Base-by-base conservation (phyloP, 2,797 vertebrate species). In the Pachyuromys duprasi region DNA sequence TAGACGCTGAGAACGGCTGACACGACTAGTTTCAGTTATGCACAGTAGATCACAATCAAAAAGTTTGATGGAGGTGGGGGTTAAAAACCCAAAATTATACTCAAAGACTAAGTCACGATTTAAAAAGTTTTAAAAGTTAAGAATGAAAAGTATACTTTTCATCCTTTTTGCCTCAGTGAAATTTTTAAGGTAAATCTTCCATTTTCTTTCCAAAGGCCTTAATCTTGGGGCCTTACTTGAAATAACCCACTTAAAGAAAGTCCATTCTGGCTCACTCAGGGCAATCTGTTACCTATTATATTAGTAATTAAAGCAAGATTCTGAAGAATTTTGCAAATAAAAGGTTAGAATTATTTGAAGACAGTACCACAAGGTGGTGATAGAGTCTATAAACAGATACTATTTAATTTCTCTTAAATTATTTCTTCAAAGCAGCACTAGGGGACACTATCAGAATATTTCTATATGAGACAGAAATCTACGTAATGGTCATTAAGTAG, bases 331-430 rank as follows among this genome's bases (percentile, higher is more conserved):
- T 96, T 96, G 63, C 78, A 92, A 95, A 67, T 79, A 89, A 94
- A 62, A 91, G 2, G 36, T 49, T 62, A 96, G 49, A 89, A 82
- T 94, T 95, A 90, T 80, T 65, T 89, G 45, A 76, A 24, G 60
- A 76, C 24, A 87, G 31, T 86, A 70, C 95, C 96, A 97, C 96
- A 95, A 97, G 96, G 94, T 96, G 96, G 96, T 96, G 96, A 55
- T 69, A 96, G 90, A 96, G 93, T 96, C 94, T 86, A 96, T 63
- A 95, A 94, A 89, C 36, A 82, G 82, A 82, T 33, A 86, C n/a
- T 86, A 86, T 13, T 90, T 86, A 70, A 89, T 88, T 94, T 90
- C 74, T 95, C 89, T 95, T 81, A 72, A 91, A 79, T 82, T 92
- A 80, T 49, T 97, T 97, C 89, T 81, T 95, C 69, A 92, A 81